A percentile compares a stretch with the other conserved stretches of the same genome.
Conservation (phyloP, 1,140 invertebrate genomes). For the Vanessa tameamea region DNA sequence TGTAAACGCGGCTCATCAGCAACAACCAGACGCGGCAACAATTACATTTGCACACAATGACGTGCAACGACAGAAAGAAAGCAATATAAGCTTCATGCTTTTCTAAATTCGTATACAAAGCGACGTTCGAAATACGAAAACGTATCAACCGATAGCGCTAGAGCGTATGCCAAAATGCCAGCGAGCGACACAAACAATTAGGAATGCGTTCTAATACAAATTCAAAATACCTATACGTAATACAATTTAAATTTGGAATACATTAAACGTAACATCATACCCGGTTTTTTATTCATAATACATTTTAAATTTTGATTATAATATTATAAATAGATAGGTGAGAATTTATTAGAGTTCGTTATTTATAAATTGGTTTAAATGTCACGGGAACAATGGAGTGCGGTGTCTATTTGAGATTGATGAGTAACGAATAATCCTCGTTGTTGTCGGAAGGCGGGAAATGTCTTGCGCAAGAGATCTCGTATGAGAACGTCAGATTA, state of each 20-base stretch:
- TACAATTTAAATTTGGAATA: conserved; percentile 68
- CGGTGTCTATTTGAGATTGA: conserved; percentile 74
- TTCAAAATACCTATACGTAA: conserved; percentile 54
- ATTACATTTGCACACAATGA: conserved; percentile 72
- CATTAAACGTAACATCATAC: conserved; percentile 32
- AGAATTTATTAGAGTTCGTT: conserved; percentile 64
- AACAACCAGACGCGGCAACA: conserved; percentile 45
- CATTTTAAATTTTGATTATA: conserved; percentile 8
- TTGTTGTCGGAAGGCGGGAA: conserved; percentile 60
- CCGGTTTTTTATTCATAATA: neutral
- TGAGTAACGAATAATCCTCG: conserved; percentile 71
- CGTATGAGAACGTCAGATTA: conserved; percentile 69
- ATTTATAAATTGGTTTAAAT: conserved; percentile 77
- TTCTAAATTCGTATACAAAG: conserved; percentile 78
- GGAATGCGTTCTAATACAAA: conserved; percentile 71
- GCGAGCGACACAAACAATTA: conserved; percentile 72
- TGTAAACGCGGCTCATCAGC: conserved; percentile 39
- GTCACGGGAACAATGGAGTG: conserved; percentile 76
- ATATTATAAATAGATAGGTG: conserved; percentile 51
- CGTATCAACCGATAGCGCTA: conserved; percentile 71
- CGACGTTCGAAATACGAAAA: conserved; percentile 67
- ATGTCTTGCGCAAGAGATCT: conserved; percentile 66
- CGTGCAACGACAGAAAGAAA: conserved; percentile 61
- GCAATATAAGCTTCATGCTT: conserved; percentile 59
- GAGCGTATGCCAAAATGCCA: conserved; percentile 77